Conservation (phyloP, 2,888 invertebrate genomes). For the Lasioglossum malachurum region DNA sequence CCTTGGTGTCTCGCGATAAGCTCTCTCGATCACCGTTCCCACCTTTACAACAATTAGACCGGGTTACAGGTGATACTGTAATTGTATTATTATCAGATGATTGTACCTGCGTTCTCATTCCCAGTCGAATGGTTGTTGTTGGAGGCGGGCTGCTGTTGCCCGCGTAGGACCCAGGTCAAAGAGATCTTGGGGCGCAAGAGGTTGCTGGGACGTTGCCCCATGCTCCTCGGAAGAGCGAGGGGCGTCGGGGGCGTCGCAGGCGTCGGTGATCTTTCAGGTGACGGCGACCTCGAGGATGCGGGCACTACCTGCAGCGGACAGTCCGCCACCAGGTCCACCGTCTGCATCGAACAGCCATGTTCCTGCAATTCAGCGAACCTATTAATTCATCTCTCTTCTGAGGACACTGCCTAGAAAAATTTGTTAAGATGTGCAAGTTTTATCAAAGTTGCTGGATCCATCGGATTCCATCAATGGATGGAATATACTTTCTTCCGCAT, state of each 20-base stretch:
- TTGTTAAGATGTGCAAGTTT: not conserved
- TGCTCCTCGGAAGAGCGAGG: slow-evolving; percentile 68
- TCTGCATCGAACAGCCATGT: slow-evolving; percentile 77
- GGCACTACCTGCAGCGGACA: slow-evolving; percentile 74
- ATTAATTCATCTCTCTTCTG: not conserved
- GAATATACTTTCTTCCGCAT: no score
- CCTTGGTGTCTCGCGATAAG: slow-evolving; percentile 66
- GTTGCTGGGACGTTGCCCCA: slow-evolving; percentile 82
- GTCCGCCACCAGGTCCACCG: slow-evolving; percentile 82
- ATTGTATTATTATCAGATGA: not conserved
- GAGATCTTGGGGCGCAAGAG: slow-evolving; percentile 88
- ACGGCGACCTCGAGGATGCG: slow-evolving; percentile 67
- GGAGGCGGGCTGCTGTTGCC: slow-evolving; percentile 84
- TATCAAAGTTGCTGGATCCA: no score
- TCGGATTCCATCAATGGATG: no score
- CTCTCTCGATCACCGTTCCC: slow-evolving; percentile 57
- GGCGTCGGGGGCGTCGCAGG: slow-evolving; percentile 63
- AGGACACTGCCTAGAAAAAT: not conserved
- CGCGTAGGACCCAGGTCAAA: slow-evolving; percentile 91
- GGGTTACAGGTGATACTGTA: not conserved
- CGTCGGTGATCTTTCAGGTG: slow-evolving; percentile 61
- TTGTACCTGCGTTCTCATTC: slow-evolving; percentile 53
- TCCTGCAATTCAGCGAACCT: slow-evolving; percentile 55
- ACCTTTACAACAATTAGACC: slow-evolving; percentile 36
- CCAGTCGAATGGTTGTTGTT: slow-evolving; percentile 43